Base-by-base conservation (phyloP, 1,140 invertebrate genomes). In the Dryas iulia region DNA sequence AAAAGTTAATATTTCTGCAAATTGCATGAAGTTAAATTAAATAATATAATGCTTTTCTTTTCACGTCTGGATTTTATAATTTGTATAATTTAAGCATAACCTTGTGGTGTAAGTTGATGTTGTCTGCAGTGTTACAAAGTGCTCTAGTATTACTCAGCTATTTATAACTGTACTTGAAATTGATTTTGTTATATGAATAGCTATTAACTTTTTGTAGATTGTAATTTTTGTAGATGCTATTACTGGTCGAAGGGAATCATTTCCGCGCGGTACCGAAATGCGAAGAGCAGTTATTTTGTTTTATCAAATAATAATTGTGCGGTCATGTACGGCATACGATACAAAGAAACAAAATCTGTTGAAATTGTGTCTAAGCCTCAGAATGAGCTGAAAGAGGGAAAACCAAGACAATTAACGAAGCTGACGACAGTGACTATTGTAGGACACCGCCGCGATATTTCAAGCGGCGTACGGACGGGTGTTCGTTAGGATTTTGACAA, bases 401-500 rank as follows among this genome's bases (percentile, higher is more conserved):
- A 65, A 72, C 59, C 61, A 76, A 71, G 66, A 89, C 81, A 91
- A 86, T 89, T 84, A 89, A 89, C 81, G 82, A 77, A 78, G 73
- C 71, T 73, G 86, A 86, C 81, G 84, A 89, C 83, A 84, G 81
- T 74, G 70, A 75, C 86, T 87, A 87, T 89, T 88, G 82, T 89
- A 85, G 83, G 80, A 89, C 80, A 87, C 82, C 79, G 71, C 76
- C 72, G 82, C 73, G 79, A 89, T 91, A 88, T 88, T 87, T 91
- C 78, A 84, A 82, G 83, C 69, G 66, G 73, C 73, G 73, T 77
- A 79, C 76, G 76, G 82, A 82, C 81, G 77, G 78, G 74, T 76
- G 79, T 83, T 74, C 81, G 81, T 85, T 86, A 78, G 82, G 85
- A 86, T 88, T 91, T 89, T 91, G 87, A 91, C 89, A 87, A 83